Evolutionary conservation across 2,113 vertebrate species (phyloP), one percentile per base, ranked within the genome.

Genomic region (Tichodroma muraria): DNA sequence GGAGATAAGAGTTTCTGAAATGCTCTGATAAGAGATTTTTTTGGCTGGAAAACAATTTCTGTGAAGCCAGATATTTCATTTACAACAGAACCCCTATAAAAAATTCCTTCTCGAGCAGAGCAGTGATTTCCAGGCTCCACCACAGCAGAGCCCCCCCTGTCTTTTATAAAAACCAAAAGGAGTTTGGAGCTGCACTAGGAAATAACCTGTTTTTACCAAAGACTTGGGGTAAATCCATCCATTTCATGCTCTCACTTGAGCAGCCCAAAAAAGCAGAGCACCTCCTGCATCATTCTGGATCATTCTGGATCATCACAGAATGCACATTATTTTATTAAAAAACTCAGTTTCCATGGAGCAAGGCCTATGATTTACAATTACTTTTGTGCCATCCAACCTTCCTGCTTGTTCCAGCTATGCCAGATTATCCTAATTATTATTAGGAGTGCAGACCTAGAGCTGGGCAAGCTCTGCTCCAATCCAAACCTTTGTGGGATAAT

Each of bases 151-250:
- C n/a, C n/a, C n/a, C n/a, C n/a, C n/a, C n/a, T n/a, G 20, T 11
- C 56, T 50, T 16, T 21, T 8, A 14, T 0, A 59, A 59, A 47
- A 40, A 18, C 33, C 30, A 22, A 13, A 57, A 37, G 0, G 1
- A 28, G 27, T 20, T 20, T 18, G 30, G 1, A 76, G 42, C 33
- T 71, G 40, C 44, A 8, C 56, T n/a, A n/a, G 33, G 11, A 72
- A 63, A 92, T 40, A n/a, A 45, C 0, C 13, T 33, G 19, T n/a
- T 45, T 79, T 3, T 7, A 75, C 19, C 50, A 11, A 54, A 78
- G 0, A 0, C 1, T 45, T 21, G 33, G 38, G 35, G 11, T 27
- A 45, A 69, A 94, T 38, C 17, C 65, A 33, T 5, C 1, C 8
- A 8, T 17, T 49, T 53, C 5, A 21, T 3, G 10, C 20, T 28